Base-by-base conservation (phyloP, 2,888 invertebrate species). In the Limenitis camilla region DNA sequence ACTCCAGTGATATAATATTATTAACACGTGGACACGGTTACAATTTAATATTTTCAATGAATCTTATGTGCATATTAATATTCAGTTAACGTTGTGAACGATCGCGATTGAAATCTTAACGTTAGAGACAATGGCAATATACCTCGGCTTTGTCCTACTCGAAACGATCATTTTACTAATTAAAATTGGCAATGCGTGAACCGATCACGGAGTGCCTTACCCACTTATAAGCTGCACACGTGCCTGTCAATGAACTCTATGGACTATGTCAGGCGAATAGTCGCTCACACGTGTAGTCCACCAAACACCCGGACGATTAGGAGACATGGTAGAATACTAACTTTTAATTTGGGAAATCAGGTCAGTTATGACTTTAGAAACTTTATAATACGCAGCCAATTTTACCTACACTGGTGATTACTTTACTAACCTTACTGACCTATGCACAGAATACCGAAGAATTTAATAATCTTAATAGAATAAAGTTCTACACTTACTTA, bases 161-260 rank as follows among this genome's bases (percentile, higher is more conserved):
- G 69, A 74, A 77, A 74, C 78, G 79, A 84, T 82, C 80, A 19
- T 78, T 78, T 74, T 72, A 72, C 77, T 82, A 84, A 84, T 85
- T 86, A 82, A 82, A 83, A 85, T 85, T 85, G 81, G 79, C 78
- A 72, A 69, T 84, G 83, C 85, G 83, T 84, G 79, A 82, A 78
- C 71, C 75, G 79, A 76, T 75, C 78, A 75, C 73, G 71, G 71
- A 78, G 71, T 77, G 74, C 70, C 76, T 77, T 81, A 79, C 74
- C 72, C 76, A 76, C 78, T 77, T 78, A 78, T 70, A 82, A 76
- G 77, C 81, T 80, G 76, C 81, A 81, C 84, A 84, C 85, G 85
- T 82, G 81, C 78, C 84, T 82, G 86, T 85, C 86, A 87, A 84
- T 85, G 86, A 86, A 86, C 86, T 82, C 76, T 76, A 74, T 70